Evolutionary conservation across 2,797 vertebrate species (phyloP).

Genomic region (Esox lucius): DNA sequence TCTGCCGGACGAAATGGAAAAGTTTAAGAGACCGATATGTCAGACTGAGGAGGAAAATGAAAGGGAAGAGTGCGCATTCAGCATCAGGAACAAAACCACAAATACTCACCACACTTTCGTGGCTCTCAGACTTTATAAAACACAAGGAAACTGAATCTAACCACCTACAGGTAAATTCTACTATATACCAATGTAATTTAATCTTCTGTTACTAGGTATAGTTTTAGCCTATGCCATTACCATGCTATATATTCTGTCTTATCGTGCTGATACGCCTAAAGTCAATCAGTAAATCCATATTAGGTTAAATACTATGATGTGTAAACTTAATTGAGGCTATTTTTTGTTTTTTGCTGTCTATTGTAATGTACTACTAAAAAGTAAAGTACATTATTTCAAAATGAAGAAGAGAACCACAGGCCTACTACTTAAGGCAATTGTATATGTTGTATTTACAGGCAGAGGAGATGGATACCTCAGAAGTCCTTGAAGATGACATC

Average conservation of each 20-base stretch:
- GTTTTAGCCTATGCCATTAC: too few relatives aligned
- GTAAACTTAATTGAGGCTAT: background rate
- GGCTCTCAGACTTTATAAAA: background rate
- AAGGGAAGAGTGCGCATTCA: background rate
- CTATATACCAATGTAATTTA: background rate
- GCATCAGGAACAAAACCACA: background rate
- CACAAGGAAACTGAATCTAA: background rate
- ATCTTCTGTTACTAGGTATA: background rate
- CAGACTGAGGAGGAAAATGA: background rate
- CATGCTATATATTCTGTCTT: background rate
- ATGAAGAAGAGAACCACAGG: background rate
- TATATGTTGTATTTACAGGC: background rate
- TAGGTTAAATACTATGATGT: background rate
- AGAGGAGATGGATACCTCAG: background rate
- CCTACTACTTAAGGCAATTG: background rate
- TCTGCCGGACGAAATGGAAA: constrained; percentile 1
- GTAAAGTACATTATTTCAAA: background rate
- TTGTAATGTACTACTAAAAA: background rate
- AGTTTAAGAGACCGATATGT: background rate
- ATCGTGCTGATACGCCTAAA: background rate
- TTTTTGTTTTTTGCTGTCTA: background rate
- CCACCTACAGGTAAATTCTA: background rate
- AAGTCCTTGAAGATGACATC: background rate
- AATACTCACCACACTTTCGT: constrained; percentile 1
- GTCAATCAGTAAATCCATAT: background rate